These are phyloP conservation scores for Monodelphis domestica DNA, from an alignment of 2,797 vertebrate genomes.

Conservation along the genomic window DNA sequence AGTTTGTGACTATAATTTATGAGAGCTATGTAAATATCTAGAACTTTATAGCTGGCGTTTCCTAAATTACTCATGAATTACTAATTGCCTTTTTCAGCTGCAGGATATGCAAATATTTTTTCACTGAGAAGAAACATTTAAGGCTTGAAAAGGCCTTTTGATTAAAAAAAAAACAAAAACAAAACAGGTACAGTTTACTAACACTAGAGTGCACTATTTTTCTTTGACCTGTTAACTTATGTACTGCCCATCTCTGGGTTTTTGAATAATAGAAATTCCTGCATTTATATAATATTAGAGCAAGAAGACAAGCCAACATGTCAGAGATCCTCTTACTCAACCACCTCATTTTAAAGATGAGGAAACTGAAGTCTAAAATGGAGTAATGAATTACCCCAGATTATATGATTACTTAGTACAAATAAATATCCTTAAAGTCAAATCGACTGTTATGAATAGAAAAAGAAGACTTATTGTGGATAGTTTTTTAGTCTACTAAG, in stretches of 20 bases:
- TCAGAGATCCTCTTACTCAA: neutral
- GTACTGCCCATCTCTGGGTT: conserved; percentile 11
- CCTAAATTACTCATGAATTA: conserved; percentile 85
- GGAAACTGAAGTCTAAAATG: neutral
- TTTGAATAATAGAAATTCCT: conserved; percentile 20
- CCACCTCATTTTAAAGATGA: neutral
- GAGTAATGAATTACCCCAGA: neutral
- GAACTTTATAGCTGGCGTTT: conserved; percentile 77
- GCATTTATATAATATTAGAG: neutral
- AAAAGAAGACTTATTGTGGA: neutral
- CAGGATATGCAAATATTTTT: conserved; percentile 78
- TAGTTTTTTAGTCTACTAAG: neutral
- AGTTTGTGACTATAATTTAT: conserved; percentile 85
- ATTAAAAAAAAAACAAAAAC: no score
- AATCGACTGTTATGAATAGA: neutral
- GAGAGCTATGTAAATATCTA: conserved; percentile 85
- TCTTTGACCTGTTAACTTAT: conserved; percentile 4
- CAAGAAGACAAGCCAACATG: neutral
- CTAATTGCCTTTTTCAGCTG: conserved; percentile 84
- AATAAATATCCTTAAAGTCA: neutral
- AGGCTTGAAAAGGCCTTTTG: conserved; percentile 50
- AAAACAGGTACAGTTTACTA: conserved; percentile 63
- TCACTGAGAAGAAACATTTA: conserved; percentile 72
- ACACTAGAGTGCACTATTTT: conserved; percentile 33
- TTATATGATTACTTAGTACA: neutral